phyloP scores from a whole-genome alignment of 2,888 invertebrate genomes.

The Mermis nigrescens region DNA sequence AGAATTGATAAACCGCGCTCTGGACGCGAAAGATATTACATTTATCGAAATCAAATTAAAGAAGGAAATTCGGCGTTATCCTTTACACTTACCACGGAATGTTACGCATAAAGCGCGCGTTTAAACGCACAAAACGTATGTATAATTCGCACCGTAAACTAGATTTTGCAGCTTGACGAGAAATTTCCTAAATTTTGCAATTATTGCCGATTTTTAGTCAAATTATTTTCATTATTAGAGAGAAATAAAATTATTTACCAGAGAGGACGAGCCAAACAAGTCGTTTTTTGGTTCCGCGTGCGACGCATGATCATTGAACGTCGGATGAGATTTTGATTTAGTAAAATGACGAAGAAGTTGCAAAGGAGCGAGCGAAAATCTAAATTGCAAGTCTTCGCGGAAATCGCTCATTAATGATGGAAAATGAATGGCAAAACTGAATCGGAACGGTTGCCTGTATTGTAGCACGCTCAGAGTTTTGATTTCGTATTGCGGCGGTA shows the following conservation, averaged over 20 bases:
- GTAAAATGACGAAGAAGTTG: constrained; percentile 62
- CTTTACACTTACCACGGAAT: too few species aligned
- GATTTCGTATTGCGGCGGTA: constrained; percentile 1
- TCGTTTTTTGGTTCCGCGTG: not conserved
- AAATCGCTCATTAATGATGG: constrained; percentile 28
- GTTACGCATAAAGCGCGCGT: too few species aligned
- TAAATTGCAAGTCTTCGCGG: constrained; percentile 77
- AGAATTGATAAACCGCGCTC: too few species aligned
- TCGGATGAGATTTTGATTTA: not conserved
- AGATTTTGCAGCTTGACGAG: too few species aligned
- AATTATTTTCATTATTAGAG: too few species aligned
- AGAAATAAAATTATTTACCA: not conserved
- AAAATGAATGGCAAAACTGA: constrained; percentile 27
- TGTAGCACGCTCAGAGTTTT: constrained; percentile 23
- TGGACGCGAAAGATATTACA: too few species aligned
- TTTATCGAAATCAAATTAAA: too few species aligned
- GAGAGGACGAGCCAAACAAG: not conserved
- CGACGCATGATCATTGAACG: not conserved
- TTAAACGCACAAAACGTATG: too few species aligned
- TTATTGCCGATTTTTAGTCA: too few species aligned
- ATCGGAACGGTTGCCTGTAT: constrained; percentile 32
- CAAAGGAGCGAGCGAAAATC: constrained; percentile 74
- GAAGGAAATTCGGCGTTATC: too few species aligned
- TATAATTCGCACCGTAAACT: too few species aligned
- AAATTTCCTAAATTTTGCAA: too few species aligned